Evolutionary conservation across 2,888 invertebrate species (phyloP).

Genomic region (Nemapogon koenigi): DNA sequence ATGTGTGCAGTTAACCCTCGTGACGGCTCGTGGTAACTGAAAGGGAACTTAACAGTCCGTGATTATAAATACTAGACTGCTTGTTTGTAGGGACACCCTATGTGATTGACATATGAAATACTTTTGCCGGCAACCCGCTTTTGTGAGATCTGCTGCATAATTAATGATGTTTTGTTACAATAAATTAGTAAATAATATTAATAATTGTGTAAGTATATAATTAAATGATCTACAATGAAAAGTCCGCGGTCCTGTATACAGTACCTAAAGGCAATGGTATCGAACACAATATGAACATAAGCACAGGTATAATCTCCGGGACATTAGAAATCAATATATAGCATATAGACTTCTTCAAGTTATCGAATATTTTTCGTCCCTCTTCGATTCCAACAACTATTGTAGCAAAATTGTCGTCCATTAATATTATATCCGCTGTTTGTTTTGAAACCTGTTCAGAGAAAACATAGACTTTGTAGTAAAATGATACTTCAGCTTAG

Average conservation of each 20-base stretch:
- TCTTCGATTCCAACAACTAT: slow-evolving; percentile 87
- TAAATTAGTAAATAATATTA: neutral
- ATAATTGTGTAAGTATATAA: no score
- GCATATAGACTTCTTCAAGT: slow-evolving; percentile 84
- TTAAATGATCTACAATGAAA: no score
- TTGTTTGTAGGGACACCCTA: no score
- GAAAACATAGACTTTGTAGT: no score
- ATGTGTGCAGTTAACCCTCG: no score
- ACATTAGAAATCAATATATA: slow-evolving; percentile 85
- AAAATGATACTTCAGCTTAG: no score
- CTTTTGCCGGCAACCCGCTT: no score
- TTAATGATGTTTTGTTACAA: neutral
- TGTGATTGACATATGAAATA: no score
- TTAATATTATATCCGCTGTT: slow-evolving; percentile 87
- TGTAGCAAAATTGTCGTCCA: slow-evolving; percentile 89
- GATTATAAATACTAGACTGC: no score
- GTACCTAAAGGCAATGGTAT: slow-evolving; percentile 76
- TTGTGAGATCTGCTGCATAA: neutral
- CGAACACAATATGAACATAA: slow-evolving; percentile 74
- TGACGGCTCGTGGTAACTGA: no score
- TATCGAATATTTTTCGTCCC: slow-evolving; percentile 84
- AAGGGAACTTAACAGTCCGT: no score
- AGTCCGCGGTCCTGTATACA: no score
- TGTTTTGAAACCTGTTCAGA: slow-evolving; percentile 80
- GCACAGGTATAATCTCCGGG: slow-evolving; percentile 82